Percentiles rank a stretch among this genome's conserved stretches.
These are phyloP conservation scores for Himalopsyche kuldschensis DNA, from an alignment of 2,888 invertebrate genomes.

Conservation along the genomic window DNA sequence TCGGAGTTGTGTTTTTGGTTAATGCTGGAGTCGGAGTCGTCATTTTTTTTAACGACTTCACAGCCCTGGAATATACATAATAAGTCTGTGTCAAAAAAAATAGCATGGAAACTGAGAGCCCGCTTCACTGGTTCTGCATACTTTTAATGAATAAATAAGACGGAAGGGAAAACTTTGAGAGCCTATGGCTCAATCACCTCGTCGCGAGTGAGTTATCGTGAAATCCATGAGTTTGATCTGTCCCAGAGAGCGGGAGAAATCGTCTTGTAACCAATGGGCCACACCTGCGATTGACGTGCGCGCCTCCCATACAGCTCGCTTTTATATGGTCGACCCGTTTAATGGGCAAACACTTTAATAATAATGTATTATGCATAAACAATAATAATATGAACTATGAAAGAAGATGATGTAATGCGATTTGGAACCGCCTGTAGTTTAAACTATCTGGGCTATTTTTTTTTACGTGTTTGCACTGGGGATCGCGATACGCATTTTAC, in stretches of 20 bases:
- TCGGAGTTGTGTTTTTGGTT: too few relatives aligned
- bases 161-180: not conserved
- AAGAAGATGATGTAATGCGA: not conserved
- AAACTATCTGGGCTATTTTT: not conserved
- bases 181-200: not conserved
- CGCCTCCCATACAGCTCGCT: not conserved
- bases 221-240: not conserved
- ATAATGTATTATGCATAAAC: not conserved
- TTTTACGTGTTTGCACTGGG: too few relatives aligned
- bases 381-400: not conserved
- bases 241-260: not conserved
- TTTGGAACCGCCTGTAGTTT: not conserved
- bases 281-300: not conserved
- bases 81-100: too few relatives aligned
- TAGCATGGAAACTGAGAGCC: too few relatives aligned
- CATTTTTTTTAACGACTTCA: too few relatives aligned
- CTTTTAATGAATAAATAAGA: too few relatives aligned
- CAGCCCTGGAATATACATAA: too few relatives aligned
- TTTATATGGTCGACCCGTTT: not conserved
- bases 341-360: not conserved
- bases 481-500: too few relatives aligned
- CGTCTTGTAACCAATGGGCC: not conserved
- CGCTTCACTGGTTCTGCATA: too few relatives aligned
- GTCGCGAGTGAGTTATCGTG: not conserved
- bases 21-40: too few relatives aligned